Conservation (phyloP, 2,797 vertebrate genomes). For the Onychomys torridus region DNA sequence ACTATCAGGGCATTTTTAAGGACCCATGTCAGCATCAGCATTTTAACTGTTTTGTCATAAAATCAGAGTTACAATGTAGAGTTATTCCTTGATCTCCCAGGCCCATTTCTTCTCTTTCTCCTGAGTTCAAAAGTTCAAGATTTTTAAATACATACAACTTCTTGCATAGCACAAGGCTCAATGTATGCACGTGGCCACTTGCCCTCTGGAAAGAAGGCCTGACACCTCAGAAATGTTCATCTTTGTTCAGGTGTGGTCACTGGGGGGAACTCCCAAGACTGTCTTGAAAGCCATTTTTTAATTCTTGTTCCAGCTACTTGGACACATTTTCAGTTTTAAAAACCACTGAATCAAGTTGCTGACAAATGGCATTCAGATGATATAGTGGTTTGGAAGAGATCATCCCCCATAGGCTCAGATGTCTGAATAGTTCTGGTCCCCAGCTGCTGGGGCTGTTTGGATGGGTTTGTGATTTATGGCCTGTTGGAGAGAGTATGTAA, state of each 20-base stretch:
- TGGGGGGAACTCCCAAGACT: slow-evolving; percentile 1
- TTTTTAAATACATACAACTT: slow-evolving; percentile 7
- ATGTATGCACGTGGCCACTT: rapidly evolving
- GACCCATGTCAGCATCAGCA: neutral
- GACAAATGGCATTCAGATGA: neutral
- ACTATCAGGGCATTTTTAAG: neutral
- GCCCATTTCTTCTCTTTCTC: neutral
- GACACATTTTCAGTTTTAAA: slow-evolving; percentile 52
- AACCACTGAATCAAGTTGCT: slow-evolving; percentile 52
- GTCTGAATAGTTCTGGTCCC: neutral
- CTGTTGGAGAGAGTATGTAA: neutral
- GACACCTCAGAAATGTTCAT: neutral
- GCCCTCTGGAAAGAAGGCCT: neutral
- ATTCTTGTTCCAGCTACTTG: slow-evolving; percentile 8
- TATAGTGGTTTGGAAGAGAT: neutral
- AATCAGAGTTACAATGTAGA: neutral
- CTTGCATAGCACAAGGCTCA: neutral
- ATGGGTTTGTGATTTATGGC: neutral
- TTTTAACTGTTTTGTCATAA: neutral
- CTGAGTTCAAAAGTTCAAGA: neutral
- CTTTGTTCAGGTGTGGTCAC: neutral
- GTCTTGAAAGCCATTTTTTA: slow-evolving; percentile 42
- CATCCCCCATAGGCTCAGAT: neutral
- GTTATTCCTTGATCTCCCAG: neutral
- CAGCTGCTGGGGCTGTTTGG: neutral